phyloP scores from a whole-genome alignment of 2,888 invertebrate species.

The Lasioglossum malachurum region DNA sequence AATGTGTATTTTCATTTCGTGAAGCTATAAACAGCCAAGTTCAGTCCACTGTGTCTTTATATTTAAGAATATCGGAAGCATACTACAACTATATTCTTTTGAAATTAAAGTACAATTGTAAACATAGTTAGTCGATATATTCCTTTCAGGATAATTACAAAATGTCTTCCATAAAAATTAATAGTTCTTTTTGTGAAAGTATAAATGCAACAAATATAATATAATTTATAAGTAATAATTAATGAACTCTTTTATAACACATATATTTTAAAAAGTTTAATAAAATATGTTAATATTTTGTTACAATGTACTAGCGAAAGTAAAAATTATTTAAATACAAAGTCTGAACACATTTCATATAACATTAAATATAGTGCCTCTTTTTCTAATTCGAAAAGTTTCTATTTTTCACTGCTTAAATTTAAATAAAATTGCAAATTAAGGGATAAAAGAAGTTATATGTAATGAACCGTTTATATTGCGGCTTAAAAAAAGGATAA shows the following conservation, averaged over 20 bases:
- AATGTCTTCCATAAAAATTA: conserved; percentile 54
- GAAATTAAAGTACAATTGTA: conserved; percentile 13
- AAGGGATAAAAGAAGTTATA: not conserved
- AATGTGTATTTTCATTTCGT: conserved; percentile 12
- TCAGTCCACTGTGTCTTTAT: not conserved
- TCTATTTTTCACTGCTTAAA: not conserved
- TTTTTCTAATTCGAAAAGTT: conserved; percentile 15
- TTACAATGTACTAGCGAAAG: conserved; percentile 14
- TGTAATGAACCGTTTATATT: not conserved
- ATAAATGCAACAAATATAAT: conserved; percentile 14
- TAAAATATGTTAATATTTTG: conserved; percentile 21
- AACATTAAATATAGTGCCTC: conserved; percentile 17
- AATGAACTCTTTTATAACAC: conserved; percentile 28
- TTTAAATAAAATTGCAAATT: not conserved
- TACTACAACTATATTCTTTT: conserved; percentile 5
- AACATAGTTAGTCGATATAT: conserved; percentile 4
- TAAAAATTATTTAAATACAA: conserved; percentile 12
- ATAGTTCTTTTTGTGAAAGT: conserved; percentile 13
- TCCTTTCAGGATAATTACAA: conserved; percentile 33
- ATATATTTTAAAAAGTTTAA: conserved; percentile 25
- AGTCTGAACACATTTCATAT: conserved; percentile 15
- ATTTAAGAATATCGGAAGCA: not conserved
- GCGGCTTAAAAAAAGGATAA: not conserved
- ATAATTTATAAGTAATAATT: conserved; percentile 18
- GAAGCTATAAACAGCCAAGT: conserved; percentile 4